phyloP scores from a whole-genome alignment of 2,113 vertebrate species.

The Syrmaticus mikado region DNA sequence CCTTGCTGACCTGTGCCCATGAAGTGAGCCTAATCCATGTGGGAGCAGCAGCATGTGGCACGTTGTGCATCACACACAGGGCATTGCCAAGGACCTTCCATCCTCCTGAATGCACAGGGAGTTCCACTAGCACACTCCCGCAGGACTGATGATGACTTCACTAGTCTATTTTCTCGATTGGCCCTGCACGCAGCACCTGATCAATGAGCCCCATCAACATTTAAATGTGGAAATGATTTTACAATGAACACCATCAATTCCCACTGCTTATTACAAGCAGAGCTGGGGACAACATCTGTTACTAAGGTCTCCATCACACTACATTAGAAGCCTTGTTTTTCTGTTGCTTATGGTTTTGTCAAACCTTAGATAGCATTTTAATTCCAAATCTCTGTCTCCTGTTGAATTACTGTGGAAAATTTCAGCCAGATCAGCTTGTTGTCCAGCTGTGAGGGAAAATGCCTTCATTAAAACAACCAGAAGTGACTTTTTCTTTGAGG shows the following conservation, averaged over 20 bases:
- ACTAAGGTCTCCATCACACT: neutral
- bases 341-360: constrained; percentile 20
- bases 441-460: neutral
- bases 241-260: constrained; percentile 5
- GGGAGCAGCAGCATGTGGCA: neutral
- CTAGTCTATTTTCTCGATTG: neutral
- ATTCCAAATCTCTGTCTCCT: neutral
- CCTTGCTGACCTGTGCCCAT: neutral
- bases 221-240: neutral
- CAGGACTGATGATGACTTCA: neutral
- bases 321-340: constrained; percentile 32
- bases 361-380: neutral
- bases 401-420: neutral
- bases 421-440: neutral
- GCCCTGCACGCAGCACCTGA: neutral
- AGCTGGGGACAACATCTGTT: constrained; percentile 7
- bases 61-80: rapidly evolving
- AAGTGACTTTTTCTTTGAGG: neutral
- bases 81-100: neutral
- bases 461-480: neutral
- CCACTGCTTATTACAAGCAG: constrained; percentile 9
- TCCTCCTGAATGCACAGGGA: neutral
- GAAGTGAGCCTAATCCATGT: neutral
- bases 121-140: neutral
- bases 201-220: constrained; percentile 7